These are phyloP conservation scores for Lissonota sp. DNA, from an alignment of 2,888 invertebrate genomes.

Conservation along the genomic window DNA sequence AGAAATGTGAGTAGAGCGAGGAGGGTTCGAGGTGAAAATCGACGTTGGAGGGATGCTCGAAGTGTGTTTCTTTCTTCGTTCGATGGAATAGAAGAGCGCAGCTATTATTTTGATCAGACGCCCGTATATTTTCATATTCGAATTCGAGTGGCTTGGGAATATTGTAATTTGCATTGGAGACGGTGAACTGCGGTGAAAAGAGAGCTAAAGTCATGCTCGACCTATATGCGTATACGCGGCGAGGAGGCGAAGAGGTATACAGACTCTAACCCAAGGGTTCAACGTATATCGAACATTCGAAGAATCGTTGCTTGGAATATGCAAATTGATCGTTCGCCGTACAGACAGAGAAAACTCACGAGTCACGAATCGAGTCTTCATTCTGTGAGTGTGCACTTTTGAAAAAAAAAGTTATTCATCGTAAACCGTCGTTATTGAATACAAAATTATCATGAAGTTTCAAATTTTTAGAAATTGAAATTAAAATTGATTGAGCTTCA, in stretches of 20 bases:
- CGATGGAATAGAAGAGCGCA: conserved; percentile 44
- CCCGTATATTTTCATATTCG: conserved; percentile 82
- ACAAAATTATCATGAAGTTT: no score
- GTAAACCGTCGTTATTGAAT: no score
- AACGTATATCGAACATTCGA: conserved; percentile 73
- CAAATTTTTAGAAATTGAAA: neutral
- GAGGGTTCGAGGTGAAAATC: conserved; percentile 41
- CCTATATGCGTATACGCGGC: conserved; percentile 45
- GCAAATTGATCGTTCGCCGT: conserved; percentile 74
- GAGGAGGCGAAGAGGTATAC: conserved; percentile 25
- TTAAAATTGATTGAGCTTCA: neutral
- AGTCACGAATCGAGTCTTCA: conserved; percentile 22
- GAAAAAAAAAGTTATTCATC: neutral
- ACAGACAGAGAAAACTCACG: conserved; percentile 30
- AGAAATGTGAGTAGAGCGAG: conserved; percentile 1
- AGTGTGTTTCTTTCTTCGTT: conserved; percentile 45
- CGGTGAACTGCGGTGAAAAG: conserved; percentile 71
- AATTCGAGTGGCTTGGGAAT: conserved; percentile 79
- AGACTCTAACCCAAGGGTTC: conserved; percentile 55
- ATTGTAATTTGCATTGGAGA: conserved; percentile 83
- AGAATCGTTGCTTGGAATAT: conserved; percentile 78
- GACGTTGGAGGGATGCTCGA: conserved; percentile 42
- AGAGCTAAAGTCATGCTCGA: conserved; percentile 77
- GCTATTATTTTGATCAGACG: conserved; percentile 79
- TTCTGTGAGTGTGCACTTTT: conserved; percentile 15